Evolutionary conservation across 2,888 invertebrate species (phyloP).

Genomic region (Cerastis leucographa): DNA sequence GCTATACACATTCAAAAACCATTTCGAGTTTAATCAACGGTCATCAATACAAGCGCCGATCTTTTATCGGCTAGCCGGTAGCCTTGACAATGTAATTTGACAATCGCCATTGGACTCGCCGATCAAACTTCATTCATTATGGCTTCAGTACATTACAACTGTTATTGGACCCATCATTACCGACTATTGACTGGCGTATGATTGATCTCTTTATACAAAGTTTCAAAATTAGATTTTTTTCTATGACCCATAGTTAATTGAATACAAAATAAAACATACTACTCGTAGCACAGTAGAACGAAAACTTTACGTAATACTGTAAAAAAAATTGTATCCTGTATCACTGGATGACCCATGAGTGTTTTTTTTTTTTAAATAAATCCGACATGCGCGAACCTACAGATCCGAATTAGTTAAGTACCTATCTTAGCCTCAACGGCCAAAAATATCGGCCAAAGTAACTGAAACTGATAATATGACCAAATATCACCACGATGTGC

Average conservation of each 20-base stretch:
- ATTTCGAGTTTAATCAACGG: slow-evolving; percentile 24
- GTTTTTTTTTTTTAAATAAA: not conserved
- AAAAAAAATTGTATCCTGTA: not conserved
- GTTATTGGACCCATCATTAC: slow-evolving; percentile 10
- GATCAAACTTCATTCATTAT: slow-evolving; percentile 40
- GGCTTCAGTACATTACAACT: slow-evolving; percentile 42
- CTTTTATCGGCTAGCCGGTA: slow-evolving; percentile 1
- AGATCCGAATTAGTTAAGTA: not conserved
- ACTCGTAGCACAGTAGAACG: not conserved
- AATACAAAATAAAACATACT: not conserved
- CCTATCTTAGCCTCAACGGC: not conserved
- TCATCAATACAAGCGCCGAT: slow-evolving; percentile 12
- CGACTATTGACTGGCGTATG: not conserved
- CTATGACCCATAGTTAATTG: not conserved
- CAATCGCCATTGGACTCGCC: slow-evolving; percentile 19
- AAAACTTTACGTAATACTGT: not conserved
- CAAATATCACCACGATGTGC: not conserved
- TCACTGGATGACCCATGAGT: not conserved
- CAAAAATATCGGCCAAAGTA: not conserved
- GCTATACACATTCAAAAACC: not conserved
- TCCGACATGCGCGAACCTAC: not conserved
- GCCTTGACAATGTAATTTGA: slow-evolving; percentile 58
- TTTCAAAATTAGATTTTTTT: not conserved
- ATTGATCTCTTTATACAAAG: slow-evolving; percentile 25
- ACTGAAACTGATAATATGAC: not conserved